These are phyloP conservation scores for Orthonychiurus folsomi DNA, from an alignment of 2,888 invertebrate species.

Conservation along the genomic window DNA sequence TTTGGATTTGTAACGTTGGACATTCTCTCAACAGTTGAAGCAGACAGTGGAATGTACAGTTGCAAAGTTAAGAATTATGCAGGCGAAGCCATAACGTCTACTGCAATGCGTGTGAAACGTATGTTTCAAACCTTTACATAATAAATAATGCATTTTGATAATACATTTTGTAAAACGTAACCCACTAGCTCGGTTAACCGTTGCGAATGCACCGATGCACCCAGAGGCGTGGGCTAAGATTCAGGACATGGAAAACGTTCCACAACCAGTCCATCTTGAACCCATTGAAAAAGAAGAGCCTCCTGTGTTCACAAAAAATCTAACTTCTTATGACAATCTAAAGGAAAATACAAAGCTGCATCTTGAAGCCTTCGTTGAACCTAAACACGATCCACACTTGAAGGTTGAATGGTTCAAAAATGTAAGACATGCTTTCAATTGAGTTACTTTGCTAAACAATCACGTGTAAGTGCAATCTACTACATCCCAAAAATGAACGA, in stretches of 20 bases:
- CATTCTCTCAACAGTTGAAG: conserved; percentile 74
- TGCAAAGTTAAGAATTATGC: conserved; percentile 70
- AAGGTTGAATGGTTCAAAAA: conserved; percentile 78
- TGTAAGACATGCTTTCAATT: too few relatives aligned
- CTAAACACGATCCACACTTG: conserved; percentile 61
- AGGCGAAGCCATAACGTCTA: conserved; percentile 88
- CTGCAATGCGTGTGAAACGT: conserved; percentile 76
- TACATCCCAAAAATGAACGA: too few relatives aligned
- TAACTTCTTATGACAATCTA: conserved; percentile 72
- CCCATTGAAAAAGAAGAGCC: conserved; percentile 78
- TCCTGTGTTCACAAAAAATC: conserved; percentile 89
- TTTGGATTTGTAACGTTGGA: conserved; percentile 91
- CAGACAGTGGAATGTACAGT: conserved; percentile 87
- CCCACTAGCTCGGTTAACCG: background rate
- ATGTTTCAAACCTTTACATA: conserved; percentile 28
- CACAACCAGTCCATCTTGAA: conserved; percentile 42
- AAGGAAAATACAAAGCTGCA: conserved; percentile 78
- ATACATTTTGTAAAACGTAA: background rate
- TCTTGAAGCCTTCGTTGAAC: conserved; percentile 83
- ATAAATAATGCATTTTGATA: background rate
- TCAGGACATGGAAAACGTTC: conserved; percentile 79
- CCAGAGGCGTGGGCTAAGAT: conserved; percentile 90
- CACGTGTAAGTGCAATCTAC: background rate
- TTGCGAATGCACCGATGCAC: conserved; percentile 50
- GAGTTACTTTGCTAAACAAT: background rate